Evolutionary conservation across 2,888 invertebrate species (phyloP).

Genomic region (Automeris io): DNA sequence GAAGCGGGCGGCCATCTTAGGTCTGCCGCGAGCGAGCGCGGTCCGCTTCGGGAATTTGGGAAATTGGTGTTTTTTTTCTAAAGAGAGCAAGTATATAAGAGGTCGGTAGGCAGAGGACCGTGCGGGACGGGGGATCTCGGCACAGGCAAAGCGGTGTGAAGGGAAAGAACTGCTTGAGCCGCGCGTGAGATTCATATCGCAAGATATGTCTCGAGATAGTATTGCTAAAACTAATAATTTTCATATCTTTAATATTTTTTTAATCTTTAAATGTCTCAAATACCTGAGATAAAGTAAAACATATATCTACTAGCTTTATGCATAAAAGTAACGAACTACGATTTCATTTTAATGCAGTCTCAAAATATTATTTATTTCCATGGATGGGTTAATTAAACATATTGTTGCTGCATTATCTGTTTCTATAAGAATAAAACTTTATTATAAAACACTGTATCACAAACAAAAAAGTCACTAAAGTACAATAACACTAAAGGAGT

Average conservation of each 20-base stretch:
- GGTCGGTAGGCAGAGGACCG: conserved; percentile 69
- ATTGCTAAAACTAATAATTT: conserved; percentile 29
- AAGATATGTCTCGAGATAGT: conserved; percentile 40
- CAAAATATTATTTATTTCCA: too few species aligned
- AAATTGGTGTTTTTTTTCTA: conserved; percentile 76
- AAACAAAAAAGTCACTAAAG: too few species aligned
- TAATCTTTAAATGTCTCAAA: neutral
- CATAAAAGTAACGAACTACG: too few species aligned
- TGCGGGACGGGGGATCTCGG: conserved; percentile 56
- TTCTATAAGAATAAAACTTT: too few species aligned
- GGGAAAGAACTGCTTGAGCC: conserved; percentile 62
- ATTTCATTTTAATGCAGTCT: too few species aligned
- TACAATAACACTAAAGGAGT: too few species aligned
- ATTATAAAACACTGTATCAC: too few species aligned
- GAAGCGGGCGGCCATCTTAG: conserved; percentile 74
- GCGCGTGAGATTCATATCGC: conserved; percentile 28
- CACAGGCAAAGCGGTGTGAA: conserved; percentile 74
- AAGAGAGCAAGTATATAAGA: conserved; percentile 75
- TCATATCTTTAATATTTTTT: conserved; percentile 6
- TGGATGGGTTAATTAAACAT: too few species aligned
- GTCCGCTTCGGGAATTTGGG: conserved; percentile 73
- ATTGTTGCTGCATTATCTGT: too few species aligned
- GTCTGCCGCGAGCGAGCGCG: conserved; percentile 68
- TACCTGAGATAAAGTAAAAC: too few species aligned
- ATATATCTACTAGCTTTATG: neutral